A percentile compares a stretch with the other conserved stretches of the same genome.
Conservation (phyloP, 2,888 invertebrate genomes). For the Philereme vetulata region DNA sequence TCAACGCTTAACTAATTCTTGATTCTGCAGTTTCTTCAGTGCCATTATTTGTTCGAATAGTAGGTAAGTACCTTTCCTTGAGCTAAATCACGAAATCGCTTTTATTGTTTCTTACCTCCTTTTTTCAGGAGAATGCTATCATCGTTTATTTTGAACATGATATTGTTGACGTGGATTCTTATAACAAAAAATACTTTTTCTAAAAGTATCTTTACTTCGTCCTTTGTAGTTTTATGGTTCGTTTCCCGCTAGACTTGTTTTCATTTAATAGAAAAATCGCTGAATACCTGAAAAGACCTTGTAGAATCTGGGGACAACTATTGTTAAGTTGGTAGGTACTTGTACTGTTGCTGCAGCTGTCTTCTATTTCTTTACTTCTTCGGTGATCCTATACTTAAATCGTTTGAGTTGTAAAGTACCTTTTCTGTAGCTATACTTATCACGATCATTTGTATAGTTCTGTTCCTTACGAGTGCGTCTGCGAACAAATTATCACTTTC, state of each 20-base stretch:
- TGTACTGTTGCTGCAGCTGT: background rate
- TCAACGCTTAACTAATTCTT: no score
- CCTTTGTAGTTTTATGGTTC: background rate
- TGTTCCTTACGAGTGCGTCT: constrained; percentile 2
- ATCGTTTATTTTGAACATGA: background rate
- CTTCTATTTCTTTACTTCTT: background rate
- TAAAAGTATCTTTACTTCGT: no score
- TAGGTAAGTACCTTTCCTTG: background rate
- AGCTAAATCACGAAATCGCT: background rate
- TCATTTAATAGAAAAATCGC: background rate
- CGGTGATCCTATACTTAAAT: background rate
- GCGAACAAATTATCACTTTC: constrained; percentile 5
- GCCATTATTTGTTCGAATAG: background rate
- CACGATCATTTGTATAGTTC: background rate
- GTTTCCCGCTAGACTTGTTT: background rate
- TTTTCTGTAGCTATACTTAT: background rate
- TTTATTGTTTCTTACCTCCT: constrained; percentile 7
- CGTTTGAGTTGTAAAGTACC: background rate
- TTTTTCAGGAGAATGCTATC: constrained; percentile 1
- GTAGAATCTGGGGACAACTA: constrained; percentile 16
- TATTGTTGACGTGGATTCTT: no score
- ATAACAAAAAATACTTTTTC: no score
- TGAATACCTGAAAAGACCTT: background rate
- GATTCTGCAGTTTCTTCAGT: background rate
- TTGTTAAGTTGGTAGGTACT: background rate